Evolutionary conservation across 2,888 invertebrate genomes (phyloP), one percentile per base, ranked within the genome.

Genomic region (Microdon myrmicae): DNA sequence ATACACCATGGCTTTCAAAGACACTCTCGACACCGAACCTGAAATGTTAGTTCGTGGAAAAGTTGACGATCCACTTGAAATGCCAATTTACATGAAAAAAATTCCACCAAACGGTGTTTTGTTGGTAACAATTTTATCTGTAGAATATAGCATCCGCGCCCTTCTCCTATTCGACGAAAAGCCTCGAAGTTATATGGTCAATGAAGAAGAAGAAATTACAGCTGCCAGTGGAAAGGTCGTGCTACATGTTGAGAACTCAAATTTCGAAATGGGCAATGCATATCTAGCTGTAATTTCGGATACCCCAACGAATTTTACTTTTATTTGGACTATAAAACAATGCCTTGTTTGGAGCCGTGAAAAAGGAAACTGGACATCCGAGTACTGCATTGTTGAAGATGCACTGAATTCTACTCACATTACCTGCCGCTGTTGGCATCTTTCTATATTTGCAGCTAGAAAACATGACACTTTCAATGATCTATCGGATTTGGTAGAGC

Each of bases 401-500:
- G 17, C 35, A 16, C 28, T 51, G 7, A 35, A 54, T 17, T 7
- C 28, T 2, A 47, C 44, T 1, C 45, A 51, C n/a, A 64, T 38
- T 8, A 54, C 38, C 7, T 72, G 72, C 29, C 45, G 20, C 3
- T 72, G 72, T 19, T 31, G 66, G 12, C 71, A 71, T 44, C 39
- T 71, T 3, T 71, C 72, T 1, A 51, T 56, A 19, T 72, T 69
- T 31, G 64, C 58, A 3, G 69, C 58, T 3, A 69, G 61, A 32
- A 49, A 48, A 0, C 59, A 67, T 23, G 22, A 49, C 1, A 41
- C 51, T 1, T 10, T 53, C 2, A 60, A 53, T 0, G 2, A 12
- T n/a, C 19, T 29, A 12, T 14, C 43, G 6, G 14, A 16, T 4
- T 13, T 58, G 2, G 13, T 29, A 2, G 5, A 7, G 0, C 25